These are phyloP conservation scores for Ornithorhynchus anatinus DNA, from an alignment of 2,113 vertebrate species.

Conservation along the genomic window DNA sequence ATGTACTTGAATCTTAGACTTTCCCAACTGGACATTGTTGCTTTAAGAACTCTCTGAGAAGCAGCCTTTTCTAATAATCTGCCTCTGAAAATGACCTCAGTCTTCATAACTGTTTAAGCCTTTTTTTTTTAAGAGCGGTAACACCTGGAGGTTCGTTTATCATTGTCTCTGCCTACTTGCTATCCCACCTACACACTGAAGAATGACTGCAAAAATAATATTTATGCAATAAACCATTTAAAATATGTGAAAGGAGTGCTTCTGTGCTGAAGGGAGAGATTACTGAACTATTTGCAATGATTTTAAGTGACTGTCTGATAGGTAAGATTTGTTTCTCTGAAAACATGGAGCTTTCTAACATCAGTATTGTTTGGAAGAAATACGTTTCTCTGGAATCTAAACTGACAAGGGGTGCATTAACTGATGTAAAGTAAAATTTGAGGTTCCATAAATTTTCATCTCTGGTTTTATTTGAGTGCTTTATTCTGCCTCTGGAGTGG, in stretches of 20 bases:
- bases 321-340: conserved; percentile 42
- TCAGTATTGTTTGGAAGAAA: neutral
- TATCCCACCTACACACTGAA: conserved; percentile 49
- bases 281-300: conserved; percentile 51
- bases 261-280: conserved; percentile 45
- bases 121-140: conserved; percentile 62
- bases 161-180: conserved; percentile 56
- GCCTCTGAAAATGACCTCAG: conserved; percentile 60
- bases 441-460: neutral
- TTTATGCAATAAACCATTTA: conserved; percentile 60
- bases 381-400: conserved; percentile 9
- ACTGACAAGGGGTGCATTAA: neutral
- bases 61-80: conserved; percentile 23
- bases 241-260: conserved; percentile 40
- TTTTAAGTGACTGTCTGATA: neutral
- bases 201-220: conserved; percentile 62
- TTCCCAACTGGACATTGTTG: neutral
- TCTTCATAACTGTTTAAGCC: conserved; percentile 59
- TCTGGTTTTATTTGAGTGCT: neutral
- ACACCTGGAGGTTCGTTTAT: conserved; percentile 63
- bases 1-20: neutral
- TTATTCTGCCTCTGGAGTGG: neutral
- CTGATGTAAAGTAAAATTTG: neutral
- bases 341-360: conserved; percentile 47
- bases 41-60: conserved; percentile 18